Evolutionary conservation across 2,888 invertebrate genomes (phyloP).

Genomic region (Apamea monoglypha): DNA sequence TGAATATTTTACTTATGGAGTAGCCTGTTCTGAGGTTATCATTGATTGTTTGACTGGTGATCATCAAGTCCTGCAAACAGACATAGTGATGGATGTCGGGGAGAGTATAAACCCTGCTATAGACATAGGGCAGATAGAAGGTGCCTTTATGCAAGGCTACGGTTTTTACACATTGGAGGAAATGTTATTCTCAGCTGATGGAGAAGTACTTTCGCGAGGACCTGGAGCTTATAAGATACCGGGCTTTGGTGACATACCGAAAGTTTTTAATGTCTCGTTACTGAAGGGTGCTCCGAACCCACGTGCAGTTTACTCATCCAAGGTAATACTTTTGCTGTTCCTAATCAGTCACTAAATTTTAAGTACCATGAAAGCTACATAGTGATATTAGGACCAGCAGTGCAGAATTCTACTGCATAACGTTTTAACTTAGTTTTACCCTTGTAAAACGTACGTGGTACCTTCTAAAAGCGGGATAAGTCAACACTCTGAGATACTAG

Average conservation of each 20-base stretch:
- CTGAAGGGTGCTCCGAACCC: conserved; percentile 95
- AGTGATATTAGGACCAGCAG: background rate
- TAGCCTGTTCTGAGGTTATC: conserved; percentile 95
- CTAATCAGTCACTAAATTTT: background rate
- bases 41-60: conserved; percentile 97
- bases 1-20: conserved; percentile 95
- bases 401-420: background rate
- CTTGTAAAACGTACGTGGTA: background rate
- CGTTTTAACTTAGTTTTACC: background rate
- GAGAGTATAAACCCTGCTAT: conserved; percentile 97
- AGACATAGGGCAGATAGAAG: conserved; percentile 97
- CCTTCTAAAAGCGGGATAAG: background rate
- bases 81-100: conserved; percentile 97
- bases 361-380: background rate
- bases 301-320: conserved; percentile 96
- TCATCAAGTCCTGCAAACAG: conserved; percentile 94
- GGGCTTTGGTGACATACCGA: conserved; percentile 95
- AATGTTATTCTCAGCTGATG: conserved; percentile 93
- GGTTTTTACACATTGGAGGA: conserved; percentile 96
- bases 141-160: conserved; percentile 96
- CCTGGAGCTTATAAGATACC: conserved; percentile 97
- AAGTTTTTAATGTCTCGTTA: conserved; percentile 95
- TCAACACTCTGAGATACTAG: background rate
- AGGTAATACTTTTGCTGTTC: conserved; percentile 88
- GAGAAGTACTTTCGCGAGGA: conserved; percentile 93